phyloP scores from a whole-genome alignment of 92 coral and sea anemone genomes.

The Porites cylindrica region DNA sequence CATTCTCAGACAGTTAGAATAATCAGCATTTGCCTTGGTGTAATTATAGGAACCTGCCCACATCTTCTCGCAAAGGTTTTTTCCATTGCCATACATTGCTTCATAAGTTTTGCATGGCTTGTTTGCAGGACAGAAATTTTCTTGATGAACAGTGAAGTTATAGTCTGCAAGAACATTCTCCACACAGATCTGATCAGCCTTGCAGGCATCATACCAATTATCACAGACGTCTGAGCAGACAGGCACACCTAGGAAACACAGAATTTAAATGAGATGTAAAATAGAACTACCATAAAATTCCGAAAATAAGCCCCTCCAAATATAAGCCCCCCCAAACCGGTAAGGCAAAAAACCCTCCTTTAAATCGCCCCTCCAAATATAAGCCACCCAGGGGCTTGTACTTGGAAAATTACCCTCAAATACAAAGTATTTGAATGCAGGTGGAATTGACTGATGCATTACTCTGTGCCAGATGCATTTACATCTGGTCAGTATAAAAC shows the following conservation, averaged over 20 bases:
- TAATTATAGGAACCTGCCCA: constrained; percentile 90
- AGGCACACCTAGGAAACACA: constrained; percentile 76
- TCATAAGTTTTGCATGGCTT: constrained; percentile 78
- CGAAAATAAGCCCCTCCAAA: no score
- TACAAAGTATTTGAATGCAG: no score
- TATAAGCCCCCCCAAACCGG: no score
- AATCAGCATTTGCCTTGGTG: constrained; percentile 62
- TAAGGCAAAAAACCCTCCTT: no score
- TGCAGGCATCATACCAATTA: constrained; percentile 93
- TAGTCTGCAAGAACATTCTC: constrained; percentile 84
- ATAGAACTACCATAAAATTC: no score
- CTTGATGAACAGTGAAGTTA: constrained; percentile 58
- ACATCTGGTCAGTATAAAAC: no score
- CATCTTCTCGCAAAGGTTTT: constrained; percentile 92
- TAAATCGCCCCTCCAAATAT: no score
- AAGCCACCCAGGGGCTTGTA: no score
- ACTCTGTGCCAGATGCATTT: no score
- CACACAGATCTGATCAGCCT: constrained; percentile 88
- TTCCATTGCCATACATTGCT: constrained; percentile 79
- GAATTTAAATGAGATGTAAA: no score
- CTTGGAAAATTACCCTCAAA: no score
- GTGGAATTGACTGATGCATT: no score
- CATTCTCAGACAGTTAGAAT: constrained; percentile 87
- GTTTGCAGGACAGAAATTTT: constrained; percentile 79
- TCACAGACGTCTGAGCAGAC: constrained; percentile 93